These are phyloP conservation scores for Hylia prasina DNA, from an alignment of 2,113 vertebrate genomes.

Conservation along the genomic window DNA sequence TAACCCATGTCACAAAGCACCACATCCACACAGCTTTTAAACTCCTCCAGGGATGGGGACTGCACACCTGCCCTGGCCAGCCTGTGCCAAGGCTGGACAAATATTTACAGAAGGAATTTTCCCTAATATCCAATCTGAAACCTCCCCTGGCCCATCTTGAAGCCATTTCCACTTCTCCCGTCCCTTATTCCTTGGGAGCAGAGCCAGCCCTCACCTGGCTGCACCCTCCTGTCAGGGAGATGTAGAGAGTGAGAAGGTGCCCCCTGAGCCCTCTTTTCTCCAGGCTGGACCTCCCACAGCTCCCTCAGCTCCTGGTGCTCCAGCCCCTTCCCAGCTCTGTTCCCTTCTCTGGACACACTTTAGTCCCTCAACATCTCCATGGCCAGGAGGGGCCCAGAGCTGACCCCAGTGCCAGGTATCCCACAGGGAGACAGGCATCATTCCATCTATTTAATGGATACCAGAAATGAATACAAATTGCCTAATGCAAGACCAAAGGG, in stretches of 20 bases:
- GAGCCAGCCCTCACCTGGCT: background rate
- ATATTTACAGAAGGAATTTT: background rate
- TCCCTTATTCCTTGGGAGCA: background rate
- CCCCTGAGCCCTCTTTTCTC: background rate
- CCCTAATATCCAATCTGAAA: background rate
- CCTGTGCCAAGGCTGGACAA: background rate
- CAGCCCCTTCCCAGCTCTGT: background rate
- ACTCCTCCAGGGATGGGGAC: background rate
- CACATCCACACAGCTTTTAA: background rate
- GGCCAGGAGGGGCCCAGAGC: background rate
- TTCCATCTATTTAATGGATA: background rate
- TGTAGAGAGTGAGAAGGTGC: background rate
- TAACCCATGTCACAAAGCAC: no score
- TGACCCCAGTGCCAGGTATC: accelerated
- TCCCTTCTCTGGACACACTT: background rate
- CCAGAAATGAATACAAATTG: background rate
- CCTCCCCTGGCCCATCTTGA: background rate
- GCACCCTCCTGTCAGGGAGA: background rate
- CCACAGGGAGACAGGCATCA: background rate
- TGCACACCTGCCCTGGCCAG: background rate
- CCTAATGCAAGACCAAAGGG: background rate
- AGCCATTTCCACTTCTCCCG: background rate
- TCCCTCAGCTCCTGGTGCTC: background rate
- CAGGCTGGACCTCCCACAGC: background rate
- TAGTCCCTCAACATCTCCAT: accelerated